These are phyloP conservation scores for Melanotaenia parkinsoni DNA, from an alignment of 2,797 vertebrate species.

Conservation along the genomic window DNA sequence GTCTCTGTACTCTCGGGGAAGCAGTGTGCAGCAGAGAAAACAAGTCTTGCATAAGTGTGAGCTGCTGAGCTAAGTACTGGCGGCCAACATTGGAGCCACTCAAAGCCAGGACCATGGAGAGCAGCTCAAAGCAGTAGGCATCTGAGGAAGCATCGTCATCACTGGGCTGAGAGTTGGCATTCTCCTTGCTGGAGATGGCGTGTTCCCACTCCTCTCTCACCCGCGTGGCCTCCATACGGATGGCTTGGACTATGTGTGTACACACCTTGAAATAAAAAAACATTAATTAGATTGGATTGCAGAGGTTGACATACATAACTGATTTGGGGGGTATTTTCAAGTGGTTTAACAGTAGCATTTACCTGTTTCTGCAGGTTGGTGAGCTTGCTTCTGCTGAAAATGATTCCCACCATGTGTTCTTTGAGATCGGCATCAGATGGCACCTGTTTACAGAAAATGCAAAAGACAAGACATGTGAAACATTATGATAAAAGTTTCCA, in stretches of 20 bases:
- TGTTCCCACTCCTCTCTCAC: conserved; percentile 99
- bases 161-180: conserved; percentile 97
- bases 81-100: conserved; percentile 98
- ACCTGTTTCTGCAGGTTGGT: conserved; percentile 99
- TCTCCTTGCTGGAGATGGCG: conserved; percentile 98
- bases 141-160: conserved; percentile 97
- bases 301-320: neutral
- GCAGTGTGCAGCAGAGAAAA: conserved; percentile 97
- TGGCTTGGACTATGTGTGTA: conserved; percentile 98
- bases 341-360: conserved; percentile 23
- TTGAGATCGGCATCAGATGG: conserved; percentile 98
- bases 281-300: neutral
- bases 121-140: conserved; percentile 97
- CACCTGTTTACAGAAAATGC: conserved; percentile 79
- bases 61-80: conserved; percentile 97
- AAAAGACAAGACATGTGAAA: neutral
- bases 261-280: conserved; percentile 85
- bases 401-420: conserved; percentile 99
- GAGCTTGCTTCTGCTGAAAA: conserved; percentile 99
- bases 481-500: neutral
- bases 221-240: conserved; percentile 97
- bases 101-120: conserved; percentile 97
- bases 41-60: conserved; percentile 96
- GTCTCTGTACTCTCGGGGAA: conserved; percentile 97
- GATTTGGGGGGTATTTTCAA: neutral